These are phyloP conservation scores for Helarctos malayanus DNA, from an alignment of 2,797 vertebrate species.

Conservation along the genomic window DNA sequence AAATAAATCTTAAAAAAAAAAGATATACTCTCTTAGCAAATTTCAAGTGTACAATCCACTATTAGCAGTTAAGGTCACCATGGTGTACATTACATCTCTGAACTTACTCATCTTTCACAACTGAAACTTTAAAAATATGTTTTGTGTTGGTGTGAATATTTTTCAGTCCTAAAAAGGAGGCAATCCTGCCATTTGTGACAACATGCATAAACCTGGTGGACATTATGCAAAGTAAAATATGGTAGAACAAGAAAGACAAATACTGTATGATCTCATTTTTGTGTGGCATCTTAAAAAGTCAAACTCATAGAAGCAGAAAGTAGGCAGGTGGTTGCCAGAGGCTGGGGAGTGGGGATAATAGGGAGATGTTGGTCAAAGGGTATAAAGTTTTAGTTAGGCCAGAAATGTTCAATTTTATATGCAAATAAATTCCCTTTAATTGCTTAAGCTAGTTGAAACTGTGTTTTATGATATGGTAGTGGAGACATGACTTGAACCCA, in stretches of 20 bases:
- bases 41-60: neutral
- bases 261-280: neutral
- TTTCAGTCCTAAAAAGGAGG: neutral
- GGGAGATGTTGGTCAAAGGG: neutral
- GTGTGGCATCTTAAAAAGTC: neutral
- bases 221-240: neutral
- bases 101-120: neutral
- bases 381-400: neutral
- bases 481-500: neutral
- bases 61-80: neutral
- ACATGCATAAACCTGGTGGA: neutral
- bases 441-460: neutral
- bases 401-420: neutral
- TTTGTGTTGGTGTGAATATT: neutral
- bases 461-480: neutral
- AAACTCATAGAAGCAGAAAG: neutral
- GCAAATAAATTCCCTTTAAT: neutral
- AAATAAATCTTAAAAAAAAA: neutral
- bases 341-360: neutral
- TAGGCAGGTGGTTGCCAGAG: neutral
- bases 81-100: neutral
- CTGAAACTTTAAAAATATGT: neutral
- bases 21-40: neutral
- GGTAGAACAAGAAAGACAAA: neutral
- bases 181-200: neutral